A percentile compares a stretch with the other conserved stretches of the same genome.
Evolutionary conservation across 2,888 invertebrate species (phyloP).

Genomic region (Schizaphis graminum): DNA sequence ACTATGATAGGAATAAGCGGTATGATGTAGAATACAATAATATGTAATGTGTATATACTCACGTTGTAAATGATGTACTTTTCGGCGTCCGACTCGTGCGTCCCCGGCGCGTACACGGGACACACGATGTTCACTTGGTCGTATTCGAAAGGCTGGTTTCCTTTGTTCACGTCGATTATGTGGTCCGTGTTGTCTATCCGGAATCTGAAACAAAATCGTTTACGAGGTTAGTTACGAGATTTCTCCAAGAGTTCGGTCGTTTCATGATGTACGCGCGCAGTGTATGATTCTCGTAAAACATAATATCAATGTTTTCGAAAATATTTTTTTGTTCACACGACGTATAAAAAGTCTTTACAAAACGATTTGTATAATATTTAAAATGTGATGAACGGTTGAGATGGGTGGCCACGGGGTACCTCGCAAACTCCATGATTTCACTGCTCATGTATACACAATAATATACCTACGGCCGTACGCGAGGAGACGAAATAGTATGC

Average conservation of each 20-base stretch:
- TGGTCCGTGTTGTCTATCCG: constrained; percentile 98
- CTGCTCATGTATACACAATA: background rate
- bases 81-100: constrained; percentile 89
- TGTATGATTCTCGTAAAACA: background rate
- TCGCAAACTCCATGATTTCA: background rate
- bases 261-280: background rate
- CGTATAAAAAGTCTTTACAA: background rate
- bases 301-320: too few species aligned
- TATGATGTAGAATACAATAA: background rate
- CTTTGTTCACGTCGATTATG: constrained; percentile 95
- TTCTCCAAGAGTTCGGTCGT: background rate
- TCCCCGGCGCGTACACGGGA: constrained; percentile 90
- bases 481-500: background rate
- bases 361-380: background rate
- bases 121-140: constrained; percentile 97
- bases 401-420: background rate
- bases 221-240: background rate
- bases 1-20: background rate
- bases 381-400: background rate
- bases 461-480: background rate
- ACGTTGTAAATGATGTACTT: constrained; percentile 97
- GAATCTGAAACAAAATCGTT: constrained; percentile 76
- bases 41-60: constrained; percentile 70
- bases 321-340: background rate
- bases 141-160: constrained; percentile 92